These are phyloP conservation scores for Ophraella communa DNA, from an alignment of 2,888 invertebrate species.

Conservation along the genomic window DNA sequence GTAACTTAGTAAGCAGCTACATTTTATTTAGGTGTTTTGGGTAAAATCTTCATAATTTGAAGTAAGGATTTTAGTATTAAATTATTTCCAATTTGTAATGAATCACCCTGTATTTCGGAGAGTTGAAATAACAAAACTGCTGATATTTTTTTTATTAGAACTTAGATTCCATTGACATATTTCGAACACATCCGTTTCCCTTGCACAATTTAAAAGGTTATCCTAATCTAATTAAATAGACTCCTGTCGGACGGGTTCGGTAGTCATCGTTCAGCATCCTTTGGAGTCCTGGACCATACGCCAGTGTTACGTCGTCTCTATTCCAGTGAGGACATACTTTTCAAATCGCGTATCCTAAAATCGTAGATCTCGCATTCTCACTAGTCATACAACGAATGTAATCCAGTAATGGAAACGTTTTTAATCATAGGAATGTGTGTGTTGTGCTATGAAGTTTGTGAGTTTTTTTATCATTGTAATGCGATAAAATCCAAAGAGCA, in stretches of 20 bases:
- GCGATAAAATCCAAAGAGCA: conserved; percentile 49
- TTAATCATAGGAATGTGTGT: conserved; percentile 71
- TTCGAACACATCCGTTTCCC: neutral
- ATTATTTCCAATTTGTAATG: no score
- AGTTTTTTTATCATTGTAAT: conserved; percentile 65
- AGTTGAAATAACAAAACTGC: no score
- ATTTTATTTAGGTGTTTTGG: no score
- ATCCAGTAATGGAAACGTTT: conserved; percentile 68
- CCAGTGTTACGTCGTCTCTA: conserved; percentile 43
- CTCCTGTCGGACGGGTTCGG: conserved; percentile 41
- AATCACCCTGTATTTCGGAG: no score
- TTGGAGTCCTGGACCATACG: conserved; percentile 44
- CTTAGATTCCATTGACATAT: neutral
- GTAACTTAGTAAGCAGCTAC: no score
- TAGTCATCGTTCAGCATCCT: conserved; percentile 46
- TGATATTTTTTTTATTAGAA: no score
- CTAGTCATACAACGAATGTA: conserved; percentile 6
- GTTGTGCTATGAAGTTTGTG: conserved; percentile 72
- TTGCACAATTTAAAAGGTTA: neutral
- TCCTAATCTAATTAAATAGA: conserved; percentile 20
- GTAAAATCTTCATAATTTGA: no score
- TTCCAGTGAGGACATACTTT: conserved; percentile 29
- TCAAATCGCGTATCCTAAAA: neutral
- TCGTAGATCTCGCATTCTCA: conserved; percentile 1
- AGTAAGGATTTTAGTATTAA: no score